Evolutionary conservation across 2,888 invertebrate genomes (phyloP), one percentile per base, ranked within the genome.

Genomic region (Macrosiphum euphorbiae): DNA sequence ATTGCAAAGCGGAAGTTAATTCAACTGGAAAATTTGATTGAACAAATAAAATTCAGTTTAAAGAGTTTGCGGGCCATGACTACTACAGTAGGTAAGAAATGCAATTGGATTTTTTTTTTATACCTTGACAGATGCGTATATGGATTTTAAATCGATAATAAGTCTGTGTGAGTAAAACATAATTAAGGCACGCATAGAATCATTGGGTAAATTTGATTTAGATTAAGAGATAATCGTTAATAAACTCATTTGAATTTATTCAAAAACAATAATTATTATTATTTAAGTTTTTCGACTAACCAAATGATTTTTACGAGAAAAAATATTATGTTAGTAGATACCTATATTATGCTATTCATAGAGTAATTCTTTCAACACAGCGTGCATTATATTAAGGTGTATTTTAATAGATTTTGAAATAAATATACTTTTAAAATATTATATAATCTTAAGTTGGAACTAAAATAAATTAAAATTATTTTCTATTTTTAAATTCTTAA

Each of bases 1-100:
- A 86, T n/a, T 86, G 47, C 13, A 47, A 86, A 86, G 47, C 86
- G 86, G 86, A 86, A 44, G 52, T 88, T 20, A 11, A 88, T 41
- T 88, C 88, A 13, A 55, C 41, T 52, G 88, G 88, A 88, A 88
- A 88, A 88, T 88, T 88, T 55, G 88, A 88, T 55, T 88, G 88
- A 35, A 35, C 41, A 35, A 52, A 52, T 88, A 52, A 52, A 88
- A 50, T 88, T 35, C 24, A 26, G 50, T 88, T 88, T 10, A n/a
- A 67, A 88, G 88, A 55, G 35, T 88, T 16, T 20, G 52, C 88
- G 35, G 13, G 85, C 44, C 26, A 47, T 86, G 47, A 86, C 44
- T 47, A 44, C 4, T 47, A 26, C 13, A 28, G 55, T 5, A 28
- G 26, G 26, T 86, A 28, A 28, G 47, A 44, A 47, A 47, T 13